Percentiles rank a stretch among this genome's conserved stretches.
Conservation (phyloP, 2,113 vertebrate genomes). For the Naja naja region DNA sequence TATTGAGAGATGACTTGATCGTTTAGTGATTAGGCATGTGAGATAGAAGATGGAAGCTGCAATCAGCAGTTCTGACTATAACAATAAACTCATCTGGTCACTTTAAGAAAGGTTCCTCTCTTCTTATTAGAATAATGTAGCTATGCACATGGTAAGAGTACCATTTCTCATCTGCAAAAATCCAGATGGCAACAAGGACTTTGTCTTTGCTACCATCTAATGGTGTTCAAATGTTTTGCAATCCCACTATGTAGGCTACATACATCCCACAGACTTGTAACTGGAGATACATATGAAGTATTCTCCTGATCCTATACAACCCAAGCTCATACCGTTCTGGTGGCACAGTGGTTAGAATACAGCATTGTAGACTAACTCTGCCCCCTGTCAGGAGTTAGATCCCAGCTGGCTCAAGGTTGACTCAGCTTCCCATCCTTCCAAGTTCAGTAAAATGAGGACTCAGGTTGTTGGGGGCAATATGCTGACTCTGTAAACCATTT, state of each 20-base stretch:
- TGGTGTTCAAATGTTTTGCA: background rate
- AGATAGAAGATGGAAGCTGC: background rate
- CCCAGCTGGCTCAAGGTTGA: background rate
- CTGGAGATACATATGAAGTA: background rate
- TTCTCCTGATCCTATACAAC: background rate
- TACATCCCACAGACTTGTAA: background rate
- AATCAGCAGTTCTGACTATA: background rate
- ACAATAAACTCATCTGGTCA: background rate
- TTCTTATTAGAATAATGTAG: background rate
- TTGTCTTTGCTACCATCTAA: background rate
- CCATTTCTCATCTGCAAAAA: background rate
- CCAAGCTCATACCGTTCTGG: background rate
- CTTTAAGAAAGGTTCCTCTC: background rate
- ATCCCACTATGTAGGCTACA: background rate
- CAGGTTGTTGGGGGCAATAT: background rate
- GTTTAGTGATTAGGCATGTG: background rate
- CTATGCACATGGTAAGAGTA: background rate
- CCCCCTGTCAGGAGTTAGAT: background rate
- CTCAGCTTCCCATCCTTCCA: background rate
- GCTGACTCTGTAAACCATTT: background rate
- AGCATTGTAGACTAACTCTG: background rate
- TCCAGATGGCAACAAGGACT: background rate
- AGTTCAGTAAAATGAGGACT: background rate
- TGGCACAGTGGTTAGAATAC: background rate
- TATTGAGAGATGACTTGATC: background rate